Base-by-base conservation (phyloP, 2,888 invertebrate species). In the Anticlea derivata region DNA sequence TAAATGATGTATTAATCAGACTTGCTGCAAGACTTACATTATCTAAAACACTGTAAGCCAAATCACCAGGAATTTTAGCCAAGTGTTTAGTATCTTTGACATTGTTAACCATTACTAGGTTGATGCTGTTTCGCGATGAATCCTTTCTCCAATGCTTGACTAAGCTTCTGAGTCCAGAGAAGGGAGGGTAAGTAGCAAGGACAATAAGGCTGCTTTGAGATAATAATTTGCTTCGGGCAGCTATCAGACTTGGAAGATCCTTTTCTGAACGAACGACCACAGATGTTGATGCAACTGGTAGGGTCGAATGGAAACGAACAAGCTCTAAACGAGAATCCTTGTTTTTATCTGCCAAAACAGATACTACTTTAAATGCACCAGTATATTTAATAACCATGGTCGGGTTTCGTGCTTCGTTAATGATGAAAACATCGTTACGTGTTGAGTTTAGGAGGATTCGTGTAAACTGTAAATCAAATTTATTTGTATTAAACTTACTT, bases 81-180 rank as follows among this genome's bases (percentile, higher is more conserved):
- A 54, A 37, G 5, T 40, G 8, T 4, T 12, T 51, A 37, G 10
- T 63, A 49, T 45, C 38, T 35, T 24, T 59, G 13, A 27, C 44
- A 41, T 49, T 34, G 23, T 59, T 50, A 2, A 64, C 29, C 58
- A 65, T 58, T 1, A 71, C 35, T 0, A 72, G 23, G 20, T 54
- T 31, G 2, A 73, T 49, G 11, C 58, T 56, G 30, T 66, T 73
- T n/a, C 46, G 44, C 12, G 37, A 47, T 2, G 44, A 3, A 31
- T 66, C 63, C 35, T 41, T 62, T 27, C 66, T 60, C 74, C 74
- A 73, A 13, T 45, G 17, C 3, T 38, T 59, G 4, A 74, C 50
- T 5, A 73, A 53, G 10, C 63, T 53, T 10, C 58, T 67, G 5
- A 73, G 59, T 1, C 66, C 65, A 7, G 50, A 7, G 2, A 63